Conservation (phyloP, 2,888 invertebrate genomes). For the Parthenolecanium corni region DNA sequence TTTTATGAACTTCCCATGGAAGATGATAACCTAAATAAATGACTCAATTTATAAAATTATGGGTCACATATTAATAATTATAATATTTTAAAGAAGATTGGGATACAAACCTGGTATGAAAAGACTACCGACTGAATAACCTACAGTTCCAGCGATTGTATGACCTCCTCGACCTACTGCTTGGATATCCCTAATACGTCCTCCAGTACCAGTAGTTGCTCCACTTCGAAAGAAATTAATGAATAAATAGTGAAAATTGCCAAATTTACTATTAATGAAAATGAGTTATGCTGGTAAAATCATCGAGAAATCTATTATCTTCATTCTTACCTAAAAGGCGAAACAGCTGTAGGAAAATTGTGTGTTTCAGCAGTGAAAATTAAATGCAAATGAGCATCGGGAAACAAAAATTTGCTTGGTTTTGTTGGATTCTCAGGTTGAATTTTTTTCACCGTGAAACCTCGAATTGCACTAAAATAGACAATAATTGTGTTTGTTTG, state of each 20-base stretch:
- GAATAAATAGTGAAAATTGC: no score
- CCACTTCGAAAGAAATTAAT: conserved; percentile 54
- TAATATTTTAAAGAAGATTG: background rate
- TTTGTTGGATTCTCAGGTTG: conserved; percentile 55
- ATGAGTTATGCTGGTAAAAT: background rate
- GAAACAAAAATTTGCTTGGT: conserved; percentile 47
- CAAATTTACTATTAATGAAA: background rate
- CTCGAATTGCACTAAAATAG: conserved; percentile 66
- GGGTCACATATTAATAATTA: no score
- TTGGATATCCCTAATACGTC: conserved; percentile 88
- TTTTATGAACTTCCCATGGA: conserved; percentile 70
- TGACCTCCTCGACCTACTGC: conserved; percentile 88
- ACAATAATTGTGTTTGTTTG: conserved; percentile 9
- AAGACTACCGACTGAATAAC: conserved; percentile 89
- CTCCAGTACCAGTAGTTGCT: conserved; percentile 95
- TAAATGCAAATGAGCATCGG: conserved; percentile 60
- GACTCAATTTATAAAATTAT: background rate
- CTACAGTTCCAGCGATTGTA: conserved; percentile 90
- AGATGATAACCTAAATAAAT: conserved; percentile 46
- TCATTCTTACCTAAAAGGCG: conserved; percentile 61
- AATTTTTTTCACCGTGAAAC: conserved; percentile 59
- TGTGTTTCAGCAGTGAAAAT: conserved; percentile 98
- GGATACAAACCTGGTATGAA: conserved; percentile 61
- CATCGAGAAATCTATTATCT: background rate
- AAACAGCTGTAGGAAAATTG: conserved; percentile 95